Percentiles rank a stretch among this genome's conserved stretches.
Conservation (phyloP, 2,888 invertebrate species). For the Sisyra terminalis region DNA sequence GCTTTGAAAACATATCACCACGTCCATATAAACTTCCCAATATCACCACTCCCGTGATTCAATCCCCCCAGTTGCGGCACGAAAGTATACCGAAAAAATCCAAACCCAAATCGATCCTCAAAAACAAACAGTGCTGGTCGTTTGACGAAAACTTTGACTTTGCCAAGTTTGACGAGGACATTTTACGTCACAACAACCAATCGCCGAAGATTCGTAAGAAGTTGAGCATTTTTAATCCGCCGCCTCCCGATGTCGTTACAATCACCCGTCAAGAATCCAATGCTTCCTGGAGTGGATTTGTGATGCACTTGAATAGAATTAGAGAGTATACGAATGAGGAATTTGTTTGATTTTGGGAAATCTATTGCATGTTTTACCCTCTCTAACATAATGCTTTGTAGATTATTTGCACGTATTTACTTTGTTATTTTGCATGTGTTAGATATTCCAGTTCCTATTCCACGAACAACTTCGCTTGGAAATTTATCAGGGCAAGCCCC, state of each 20-base stretch:
- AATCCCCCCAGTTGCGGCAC: conserved; percentile 4
- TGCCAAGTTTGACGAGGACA: neutral
- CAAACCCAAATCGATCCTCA: conserved; percentile 2
- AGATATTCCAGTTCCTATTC: conserved; percentile 16
- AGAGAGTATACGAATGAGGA: conserved; percentile 29
- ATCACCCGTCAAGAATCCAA: conserved; percentile 25
- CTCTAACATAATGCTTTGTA: neutral
- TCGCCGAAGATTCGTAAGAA: conserved; percentile 16
- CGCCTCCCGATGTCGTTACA: conserved; percentile 21
- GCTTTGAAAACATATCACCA: neutral
- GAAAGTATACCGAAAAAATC: neutral
- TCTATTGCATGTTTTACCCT: neutral
- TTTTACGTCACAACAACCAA: neutral
- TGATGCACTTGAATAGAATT: conserved; percentile 30
- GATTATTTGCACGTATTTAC: neutral
- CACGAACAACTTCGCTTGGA: conserved; percentile 9
- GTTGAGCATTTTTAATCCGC: conserved; percentile 23
- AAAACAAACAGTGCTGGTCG: neutral
- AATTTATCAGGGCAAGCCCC: conserved; percentile 8
- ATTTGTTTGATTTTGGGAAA: conserved; percentile 26
- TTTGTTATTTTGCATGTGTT: conserved; percentile 21
- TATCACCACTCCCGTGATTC: neutral
- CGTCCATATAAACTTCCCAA: conserved; percentile 8
- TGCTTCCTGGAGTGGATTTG: conserved; percentile 32
- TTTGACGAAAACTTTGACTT: neutral